A percentile compares a stretch with the other conserved stretches of the same genome.
Evolutionary conservation across 2,888 invertebrate genomes (phyloP).

Genomic region (Metalampra italica): DNA sequence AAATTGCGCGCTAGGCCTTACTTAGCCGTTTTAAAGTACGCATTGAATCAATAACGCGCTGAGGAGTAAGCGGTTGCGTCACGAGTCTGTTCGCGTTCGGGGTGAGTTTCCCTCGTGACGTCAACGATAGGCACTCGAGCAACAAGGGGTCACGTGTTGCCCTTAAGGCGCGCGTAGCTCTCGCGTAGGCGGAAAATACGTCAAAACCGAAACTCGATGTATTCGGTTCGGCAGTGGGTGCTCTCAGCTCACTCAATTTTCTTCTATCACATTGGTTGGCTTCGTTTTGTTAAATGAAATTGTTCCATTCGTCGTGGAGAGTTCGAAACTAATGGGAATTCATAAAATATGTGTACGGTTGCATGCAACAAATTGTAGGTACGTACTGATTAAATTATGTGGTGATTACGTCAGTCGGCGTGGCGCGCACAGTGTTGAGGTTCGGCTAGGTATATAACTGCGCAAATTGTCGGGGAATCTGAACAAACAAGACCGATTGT

Average conservation of each 20-base stretch:
- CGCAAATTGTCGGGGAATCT: conserved; percentile 64
- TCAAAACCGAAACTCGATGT: conserved; percentile 33
- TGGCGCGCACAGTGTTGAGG: conserved; percentile 20
- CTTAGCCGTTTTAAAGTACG: conserved; percentile 19
- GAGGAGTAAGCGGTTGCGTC: conserved; percentile 33
- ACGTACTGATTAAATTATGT: conserved; percentile 8
- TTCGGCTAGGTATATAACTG: conserved; percentile 42
- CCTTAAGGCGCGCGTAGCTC: conserved; percentile 25
- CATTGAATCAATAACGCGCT: conserved; percentile 35
- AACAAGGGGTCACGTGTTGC: conserved; percentile 39
- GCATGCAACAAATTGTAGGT: conserved; percentile 8
- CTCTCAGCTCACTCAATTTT: conserved; percentile 23
- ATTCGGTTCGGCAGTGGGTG: conserved; percentile 25
- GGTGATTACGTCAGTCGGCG: conserved; percentile 2
- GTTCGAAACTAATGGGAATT: too few species aligned
- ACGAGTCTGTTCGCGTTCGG: conserved; percentile 24
- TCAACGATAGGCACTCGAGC: conserved; percentile 31
- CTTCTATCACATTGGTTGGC: conserved; percentile 25
- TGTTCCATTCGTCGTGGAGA: neutral
- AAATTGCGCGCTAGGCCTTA: too few species aligned
- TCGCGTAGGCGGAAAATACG: conserved; percentile 37
- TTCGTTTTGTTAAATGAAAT: conserved; percentile 17
- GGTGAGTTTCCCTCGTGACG: conserved; percentile 50
- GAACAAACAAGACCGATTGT: conserved; percentile 56
- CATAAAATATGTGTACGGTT: too few species aligned